These are phyloP conservation scores for Protonemura montana DNA, from an alignment of 2,888 invertebrate genomes.

Conservation along the genomic window DNA sequence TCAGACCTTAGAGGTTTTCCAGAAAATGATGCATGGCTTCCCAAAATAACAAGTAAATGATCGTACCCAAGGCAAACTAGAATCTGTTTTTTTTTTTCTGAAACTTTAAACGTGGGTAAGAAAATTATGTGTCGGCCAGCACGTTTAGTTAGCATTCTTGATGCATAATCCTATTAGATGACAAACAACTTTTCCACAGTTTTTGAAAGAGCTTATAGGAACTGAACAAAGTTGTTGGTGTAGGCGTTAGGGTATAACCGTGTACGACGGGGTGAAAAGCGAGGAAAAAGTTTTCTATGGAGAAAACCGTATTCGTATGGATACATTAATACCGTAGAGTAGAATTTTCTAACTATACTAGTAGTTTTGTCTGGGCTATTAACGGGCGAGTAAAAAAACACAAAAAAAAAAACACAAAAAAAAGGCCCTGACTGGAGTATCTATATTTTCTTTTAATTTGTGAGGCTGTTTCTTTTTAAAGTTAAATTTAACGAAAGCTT, in stretches of 20 bases:
- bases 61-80: no score
- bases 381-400: no score
- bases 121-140: background rate
- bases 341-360: background rate
- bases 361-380: background rate
- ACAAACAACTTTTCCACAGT: constrained; percentile 23
- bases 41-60: no score
- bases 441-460: no score
- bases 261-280: background rate
- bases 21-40: no score
- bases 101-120: background rate
- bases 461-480: no score
- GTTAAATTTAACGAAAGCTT: no score
- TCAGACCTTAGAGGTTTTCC: no score
- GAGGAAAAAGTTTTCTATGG: background rate
- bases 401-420: no score
- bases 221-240: background rate
- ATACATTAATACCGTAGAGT: background rate
- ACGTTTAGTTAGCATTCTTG: constrained; percentile 28
- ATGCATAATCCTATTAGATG: constrained; percentile 31
- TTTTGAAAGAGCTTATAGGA: constrained; percentile 21
- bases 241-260: background rate
- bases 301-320: background rate
- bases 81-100: no score
- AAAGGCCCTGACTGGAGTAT: no score